Conservation (phyloP, 2,888 invertebrate genomes). For the Incurvaria masculella region DNA sequence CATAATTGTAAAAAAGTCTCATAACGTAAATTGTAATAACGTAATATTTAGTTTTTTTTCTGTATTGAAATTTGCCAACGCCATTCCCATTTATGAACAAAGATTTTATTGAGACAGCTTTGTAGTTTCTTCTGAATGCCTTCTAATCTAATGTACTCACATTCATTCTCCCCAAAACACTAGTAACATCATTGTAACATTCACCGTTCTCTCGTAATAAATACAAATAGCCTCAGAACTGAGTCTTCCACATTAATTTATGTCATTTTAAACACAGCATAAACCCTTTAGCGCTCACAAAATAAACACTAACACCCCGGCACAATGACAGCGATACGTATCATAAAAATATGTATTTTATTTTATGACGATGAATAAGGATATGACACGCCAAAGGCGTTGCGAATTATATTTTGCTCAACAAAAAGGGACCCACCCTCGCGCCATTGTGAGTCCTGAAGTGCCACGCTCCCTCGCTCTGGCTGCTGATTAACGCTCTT, state of each 20-base stretch:
- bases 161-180: too few relatives aligned
- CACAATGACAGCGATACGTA: not conserved
- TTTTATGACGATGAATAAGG: constrained; percentile 43
- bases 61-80: too few relatives aligned
- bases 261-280: not conserved
- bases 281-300: not conserved
- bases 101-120: too few relatives aligned
- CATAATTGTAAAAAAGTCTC: too few relatives aligned
- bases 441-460: not conserved
- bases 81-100: too few relatives aligned
- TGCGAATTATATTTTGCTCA: constrained; percentile 38
- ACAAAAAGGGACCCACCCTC: not conserved
- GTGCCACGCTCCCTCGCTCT: constrained; percentile 14
- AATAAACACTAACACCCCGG: not conserved
- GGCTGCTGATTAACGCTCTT: constrained; percentile 45
- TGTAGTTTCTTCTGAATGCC: too few relatives aligned
- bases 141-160: too few relatives aligned
- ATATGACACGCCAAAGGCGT: constrained; percentile 56
- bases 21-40: too few relatives aligned
- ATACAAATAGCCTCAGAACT: not conserved
- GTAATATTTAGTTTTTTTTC: too few relatives aligned
- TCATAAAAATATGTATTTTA: constrained; percentile 44
- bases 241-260: not conserved
- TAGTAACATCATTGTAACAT: too few relatives aligned
- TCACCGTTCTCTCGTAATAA: too few relatives aligned